Evolutionary conservation across 2,797 vertebrate species (phyloP).

Genomic region (Onychomys leucogaster): DNA sequence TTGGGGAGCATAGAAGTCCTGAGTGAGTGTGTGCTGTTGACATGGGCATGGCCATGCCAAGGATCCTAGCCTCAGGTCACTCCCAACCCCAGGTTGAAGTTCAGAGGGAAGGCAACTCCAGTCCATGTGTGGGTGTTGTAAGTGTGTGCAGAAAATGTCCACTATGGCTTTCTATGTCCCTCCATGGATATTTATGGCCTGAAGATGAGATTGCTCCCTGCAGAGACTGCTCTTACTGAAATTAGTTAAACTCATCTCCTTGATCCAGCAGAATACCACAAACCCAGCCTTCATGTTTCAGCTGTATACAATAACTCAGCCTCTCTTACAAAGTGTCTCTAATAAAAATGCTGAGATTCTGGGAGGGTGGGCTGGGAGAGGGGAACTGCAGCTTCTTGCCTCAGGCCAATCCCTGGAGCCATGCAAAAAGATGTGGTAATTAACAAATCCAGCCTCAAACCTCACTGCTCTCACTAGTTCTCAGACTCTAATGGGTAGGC

Average conservation of each 20-base stretch:
- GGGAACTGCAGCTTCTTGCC: neutral
- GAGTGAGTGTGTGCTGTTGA: neutral
- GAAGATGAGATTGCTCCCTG: neutral
- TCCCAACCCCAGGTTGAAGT: neutral
- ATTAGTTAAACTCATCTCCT: neutral
- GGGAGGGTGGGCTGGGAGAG: too few relatives aligned
- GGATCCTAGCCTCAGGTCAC: neutral
- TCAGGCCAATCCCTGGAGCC: neutral
- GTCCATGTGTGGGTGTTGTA: neutral
- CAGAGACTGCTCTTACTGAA: neutral
- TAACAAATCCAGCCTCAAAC: neutral
- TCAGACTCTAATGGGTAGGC: neutral
- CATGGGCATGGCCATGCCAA: neutral
- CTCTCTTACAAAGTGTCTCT: neutral
- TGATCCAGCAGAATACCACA: neutral
- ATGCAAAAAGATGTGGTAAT: neutral
- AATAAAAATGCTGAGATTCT: neutral
- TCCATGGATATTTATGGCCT: neutral
- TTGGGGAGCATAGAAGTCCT: neutral
- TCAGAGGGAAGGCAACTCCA: neutral
- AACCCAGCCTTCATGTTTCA: neutral
- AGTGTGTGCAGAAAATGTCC: neutral
- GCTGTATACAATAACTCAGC: neutral
- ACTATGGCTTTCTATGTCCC: too few relatives aligned
- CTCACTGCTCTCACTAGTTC: neutral